Evolutionary conservation across 2,113 vertebrate species (phyloP), one percentile per base, ranked within the genome.

Genomic region (Syngnathoides biaculeatus): DNA sequence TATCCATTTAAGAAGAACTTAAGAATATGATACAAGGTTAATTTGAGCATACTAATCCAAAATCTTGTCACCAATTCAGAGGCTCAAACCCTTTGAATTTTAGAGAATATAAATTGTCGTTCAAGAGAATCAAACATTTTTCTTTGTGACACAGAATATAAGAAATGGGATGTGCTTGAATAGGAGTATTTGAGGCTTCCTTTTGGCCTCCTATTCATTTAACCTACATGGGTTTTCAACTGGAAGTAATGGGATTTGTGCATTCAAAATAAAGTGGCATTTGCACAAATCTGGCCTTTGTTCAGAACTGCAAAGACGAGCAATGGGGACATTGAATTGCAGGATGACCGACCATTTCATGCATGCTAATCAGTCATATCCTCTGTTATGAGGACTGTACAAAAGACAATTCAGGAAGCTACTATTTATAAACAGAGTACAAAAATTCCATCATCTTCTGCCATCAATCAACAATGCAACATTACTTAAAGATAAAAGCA

Each of bases 261-360:
- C 85, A 68, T 88, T 87, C 78, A 85, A 88, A 85, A 90, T 85
- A 84, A 86, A 82, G 86, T 89, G 90, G 85, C 90, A 91, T 90
- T 92, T 91, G 86, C 89, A 89, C 89, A 91, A 89, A 90, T 90
- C 89, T 90, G 85, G 65, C 84, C 86, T 91, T 90, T 91, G 90
- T 91, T 90, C 85, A 84, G 80, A 87, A 84, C 84, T 81, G 81
- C 83, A 87, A 82, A 64, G 74, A 88, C 84, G 76, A 77, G 86
- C 87, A 85, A 84, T 66, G 75, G 85, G 80, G 83, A 84, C 84
- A 85, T 75, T 81, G 83, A 61, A 61, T 71, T 60, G 78, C 74
- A 70, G 77, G 74, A 80, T 81, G 77, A 75, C 71, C 79, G 64
- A 69, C 64, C 75, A 78, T 82, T 79, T 81, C 75, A 80, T 81